Evolutionary conservation across 2,113 vertebrate genomes (phyloP).

Genomic region (Hylia prasina): DNA sequence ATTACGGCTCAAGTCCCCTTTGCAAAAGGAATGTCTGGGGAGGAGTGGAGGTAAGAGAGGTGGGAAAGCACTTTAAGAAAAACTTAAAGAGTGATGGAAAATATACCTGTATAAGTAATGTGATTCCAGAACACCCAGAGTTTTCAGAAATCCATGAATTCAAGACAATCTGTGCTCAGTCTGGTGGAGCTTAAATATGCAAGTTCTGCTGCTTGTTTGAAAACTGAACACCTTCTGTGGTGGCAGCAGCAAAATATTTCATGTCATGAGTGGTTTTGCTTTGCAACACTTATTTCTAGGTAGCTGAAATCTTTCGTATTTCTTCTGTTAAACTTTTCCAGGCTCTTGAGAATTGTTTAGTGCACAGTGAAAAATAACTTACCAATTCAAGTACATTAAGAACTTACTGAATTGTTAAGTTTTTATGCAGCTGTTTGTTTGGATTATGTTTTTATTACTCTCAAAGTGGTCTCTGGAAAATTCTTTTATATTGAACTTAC

Average conservation of each 20-base stretch:
- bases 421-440: background rate
- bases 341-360: background rate
- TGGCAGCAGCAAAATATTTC: background rate
- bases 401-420: background rate
- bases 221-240: background rate
- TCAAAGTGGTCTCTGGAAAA: background rate
- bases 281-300: background rate
- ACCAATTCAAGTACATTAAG: background rate
- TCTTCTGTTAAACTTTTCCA: background rate
- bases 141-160: background rate
- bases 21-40: background rate
- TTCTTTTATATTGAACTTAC: background rate
- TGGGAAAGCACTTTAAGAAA: background rate
- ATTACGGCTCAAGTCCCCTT: background rate
- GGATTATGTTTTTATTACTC: background rate
- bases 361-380: background rate
- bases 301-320: background rate
- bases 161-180: background rate
- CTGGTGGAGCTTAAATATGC: background rate
- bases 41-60: background rate
- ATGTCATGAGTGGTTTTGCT: accelerated
- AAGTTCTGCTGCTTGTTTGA: background rate
- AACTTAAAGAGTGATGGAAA: background rate
- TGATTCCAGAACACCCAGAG: background rate
- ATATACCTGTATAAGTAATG: background rate